phyloP scores from a whole-genome alignment of 2,797 vertebrate species.

The Chelmon rostratus region DNA sequence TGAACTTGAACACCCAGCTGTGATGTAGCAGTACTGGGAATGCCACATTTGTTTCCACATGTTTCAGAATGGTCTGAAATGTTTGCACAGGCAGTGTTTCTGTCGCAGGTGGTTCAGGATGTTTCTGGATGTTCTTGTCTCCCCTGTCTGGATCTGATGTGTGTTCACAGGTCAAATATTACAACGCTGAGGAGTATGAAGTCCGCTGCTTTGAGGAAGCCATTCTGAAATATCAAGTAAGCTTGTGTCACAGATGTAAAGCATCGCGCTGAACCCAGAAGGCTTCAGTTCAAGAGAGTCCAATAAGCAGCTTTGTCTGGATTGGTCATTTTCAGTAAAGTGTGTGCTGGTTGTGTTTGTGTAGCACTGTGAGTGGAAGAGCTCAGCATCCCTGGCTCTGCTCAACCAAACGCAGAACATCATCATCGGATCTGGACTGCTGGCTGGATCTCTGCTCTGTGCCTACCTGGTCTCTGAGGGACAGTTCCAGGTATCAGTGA shows the following conservation, averaged over 20 bases:
- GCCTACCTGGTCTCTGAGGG: conserved; percentile 89
- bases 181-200: conserved; percentile 91
- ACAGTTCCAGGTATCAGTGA: conserved; percentile 79
- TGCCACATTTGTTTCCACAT: not conserved
- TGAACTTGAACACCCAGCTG: no score
- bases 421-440: conserved; percentile 91
- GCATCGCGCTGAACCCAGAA: not conserved
- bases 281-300: not conserved
- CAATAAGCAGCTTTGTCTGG: not conserved
- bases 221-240: conserved; percentile 92
- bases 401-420: conserved; percentile 95
- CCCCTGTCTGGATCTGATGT: not conserved
- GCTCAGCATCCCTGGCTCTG: conserved; percentile 89
- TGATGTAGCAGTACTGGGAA: not conserved
- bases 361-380: conserved; percentile 92
- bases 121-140: not conserved
- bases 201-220: conserved; percentile 90
- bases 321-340: not conserved
- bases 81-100: not conserved
- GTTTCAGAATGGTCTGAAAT: not conserved
- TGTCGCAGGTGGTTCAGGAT: not conserved
- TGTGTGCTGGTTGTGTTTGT: conserved; percentile 1
- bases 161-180: conserved; percentile 91
- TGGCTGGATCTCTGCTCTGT: conserved; percentile 91
- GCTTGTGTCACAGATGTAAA: not conserved